phyloP scores from a whole-genome alignment of 2,797 vertebrate species.

The Gouania willdenowi region DNA sequence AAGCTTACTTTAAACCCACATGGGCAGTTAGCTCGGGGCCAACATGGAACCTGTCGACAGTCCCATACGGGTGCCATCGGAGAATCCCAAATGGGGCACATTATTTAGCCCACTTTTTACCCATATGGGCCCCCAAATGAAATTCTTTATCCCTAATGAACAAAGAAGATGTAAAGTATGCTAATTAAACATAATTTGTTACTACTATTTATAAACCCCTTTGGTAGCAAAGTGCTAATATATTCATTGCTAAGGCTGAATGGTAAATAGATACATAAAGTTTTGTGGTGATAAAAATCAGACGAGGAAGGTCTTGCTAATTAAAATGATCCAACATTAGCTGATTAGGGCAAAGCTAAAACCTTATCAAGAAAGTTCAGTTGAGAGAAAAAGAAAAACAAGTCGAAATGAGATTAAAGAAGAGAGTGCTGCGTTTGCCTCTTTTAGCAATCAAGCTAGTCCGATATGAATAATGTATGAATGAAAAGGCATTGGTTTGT shows the following conservation, averaged over 20 bases:
- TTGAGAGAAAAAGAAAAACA: constrained; percentile 6
- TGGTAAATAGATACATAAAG: constrained; percentile 54
- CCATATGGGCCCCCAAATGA: too few species aligned
- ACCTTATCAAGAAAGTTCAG: constrained; percentile 40
- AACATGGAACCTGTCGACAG: too few species aligned
- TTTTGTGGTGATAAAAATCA: constrained; percentile 55
- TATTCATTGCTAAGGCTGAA: constrained; percentile 42
- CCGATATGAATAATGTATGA: constrained; percentile 56
- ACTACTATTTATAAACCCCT: constrained; percentile 27
- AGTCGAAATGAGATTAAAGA: constrained; percentile 18
- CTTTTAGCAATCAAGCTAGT: constrained; percentile 41
- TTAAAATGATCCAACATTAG: constrained; percentile 57
- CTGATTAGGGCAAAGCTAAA: constrained; percentile 43
- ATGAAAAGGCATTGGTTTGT: constrained; percentile 46
- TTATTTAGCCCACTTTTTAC: too few species aligned
- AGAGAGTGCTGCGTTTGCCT: constrained; percentile 15
- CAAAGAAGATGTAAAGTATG: constrained; percentile 27
- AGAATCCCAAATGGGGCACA: too few species aligned
- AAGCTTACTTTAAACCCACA: too few species aligned
- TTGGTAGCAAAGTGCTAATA: constrained; percentile 54
- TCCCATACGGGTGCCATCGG: too few species aligned
- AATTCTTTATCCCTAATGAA: too few species aligned
- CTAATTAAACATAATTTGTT: constrained; percentile 54
- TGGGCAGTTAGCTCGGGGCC: too few species aligned
- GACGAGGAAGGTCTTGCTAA: constrained; percentile 35